A percentile compares a stretch with the other conserved stretches of the same genome.
Conservation (phyloP, 2,888 invertebrate genomes). For the Dexiosoma caninum region DNA sequence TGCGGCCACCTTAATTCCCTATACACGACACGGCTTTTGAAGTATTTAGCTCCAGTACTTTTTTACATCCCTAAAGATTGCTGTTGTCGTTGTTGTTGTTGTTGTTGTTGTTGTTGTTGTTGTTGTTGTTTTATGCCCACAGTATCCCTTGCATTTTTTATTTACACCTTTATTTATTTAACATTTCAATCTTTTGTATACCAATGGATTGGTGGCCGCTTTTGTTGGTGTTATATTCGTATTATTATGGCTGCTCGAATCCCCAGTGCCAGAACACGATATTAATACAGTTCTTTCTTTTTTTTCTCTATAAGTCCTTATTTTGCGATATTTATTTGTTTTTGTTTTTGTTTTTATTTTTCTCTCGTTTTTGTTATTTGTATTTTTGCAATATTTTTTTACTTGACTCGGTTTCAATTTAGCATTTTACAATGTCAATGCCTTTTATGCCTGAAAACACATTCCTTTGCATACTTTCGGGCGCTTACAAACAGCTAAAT, state of each 20-base stretch:
- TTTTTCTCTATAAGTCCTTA: background rate
- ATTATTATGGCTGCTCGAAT: constrained; percentile 17
- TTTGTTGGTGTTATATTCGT: constrained; percentile 39
- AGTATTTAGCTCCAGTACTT: background rate
- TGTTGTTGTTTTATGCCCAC: no score
- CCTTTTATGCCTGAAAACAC: constrained; percentile 70
- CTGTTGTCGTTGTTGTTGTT: background rate
- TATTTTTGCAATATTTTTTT: constrained; percentile 58
- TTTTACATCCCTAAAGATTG: background rate
- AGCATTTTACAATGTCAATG: constrained; percentile 72
- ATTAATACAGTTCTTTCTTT: background rate
- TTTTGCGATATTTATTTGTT: constrained; percentile 28
- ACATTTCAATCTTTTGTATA: constrained; percentile 75
- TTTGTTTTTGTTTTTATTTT: no score
- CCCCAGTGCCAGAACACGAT: constrained; percentile 2
- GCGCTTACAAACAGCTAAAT: constrained; percentile 54
- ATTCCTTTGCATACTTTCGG: constrained; percentile 69
- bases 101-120: no score
- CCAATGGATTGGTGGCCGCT: constrained; percentile 49
- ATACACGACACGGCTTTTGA: background rate
- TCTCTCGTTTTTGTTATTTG: background rate
- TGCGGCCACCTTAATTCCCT: constrained; percentile 22
- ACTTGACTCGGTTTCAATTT: constrained; percentile 65
- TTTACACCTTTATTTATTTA: constrained; percentile 74
- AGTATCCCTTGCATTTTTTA: constrained; percentile 53